Percentiles rank a stretch among this genome's conserved stretches.
These are phyloP conservation scores for Bilobella aurantiaca DNA, from an alignment of 1,140 invertebrate genomes.

Conservation along the genomic window DNA sequence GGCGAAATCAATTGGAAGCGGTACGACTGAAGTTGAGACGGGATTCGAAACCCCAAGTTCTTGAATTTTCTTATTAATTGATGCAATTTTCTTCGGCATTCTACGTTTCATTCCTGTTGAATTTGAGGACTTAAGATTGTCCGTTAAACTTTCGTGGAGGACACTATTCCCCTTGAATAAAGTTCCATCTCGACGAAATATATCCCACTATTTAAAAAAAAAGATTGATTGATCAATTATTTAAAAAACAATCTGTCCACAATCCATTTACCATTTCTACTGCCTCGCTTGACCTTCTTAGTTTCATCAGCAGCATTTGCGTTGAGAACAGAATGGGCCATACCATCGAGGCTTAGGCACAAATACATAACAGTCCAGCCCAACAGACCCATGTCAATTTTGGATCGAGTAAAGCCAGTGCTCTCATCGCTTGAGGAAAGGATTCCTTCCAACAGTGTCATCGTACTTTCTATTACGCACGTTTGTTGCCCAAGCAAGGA, in stretches of 20 bases:
- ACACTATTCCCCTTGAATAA: slow-evolving; percentile 58
- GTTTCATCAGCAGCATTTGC: no score
- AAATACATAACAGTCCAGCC: slow-evolving; percentile 33
- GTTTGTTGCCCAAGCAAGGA: slow-evolving; percentile 50
- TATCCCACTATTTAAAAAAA: slow-evolving; percentile 7
- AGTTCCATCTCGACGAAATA: slow-evolving; percentile 58
- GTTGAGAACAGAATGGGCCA: slow-evolving; percentile 10
- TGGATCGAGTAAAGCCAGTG: slow-evolving; percentile 26
- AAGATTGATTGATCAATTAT: no score
- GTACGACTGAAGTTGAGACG: no score
- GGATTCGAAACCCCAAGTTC: slow-evolving; percentile 18
- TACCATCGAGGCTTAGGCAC: slow-evolving; percentile 31
- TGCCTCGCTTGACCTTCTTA: no score
- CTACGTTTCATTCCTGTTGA: slow-evolving; percentile 21
- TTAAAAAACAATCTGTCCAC: no score
- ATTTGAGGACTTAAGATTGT: slow-evolving; percentile 2
- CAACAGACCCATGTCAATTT: slow-evolving; percentile 32
- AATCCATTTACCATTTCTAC: no score
- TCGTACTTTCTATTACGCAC: slow-evolving; percentile 40
- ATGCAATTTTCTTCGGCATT: slow-evolving; percentile 31
- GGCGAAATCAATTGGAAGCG: no score
- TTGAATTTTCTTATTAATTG: slow-evolving; percentile 32
- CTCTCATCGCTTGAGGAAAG: slow-evolving; percentile 39
- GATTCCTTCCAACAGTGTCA: slow-evolving; percentile 42
- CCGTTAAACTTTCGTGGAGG: slow-evolving; percentile 20